These are phyloP conservation scores for Sardina pilchardus DNA, from an alignment of 2,113 vertebrate species.

Conservation along the genomic window DNA sequence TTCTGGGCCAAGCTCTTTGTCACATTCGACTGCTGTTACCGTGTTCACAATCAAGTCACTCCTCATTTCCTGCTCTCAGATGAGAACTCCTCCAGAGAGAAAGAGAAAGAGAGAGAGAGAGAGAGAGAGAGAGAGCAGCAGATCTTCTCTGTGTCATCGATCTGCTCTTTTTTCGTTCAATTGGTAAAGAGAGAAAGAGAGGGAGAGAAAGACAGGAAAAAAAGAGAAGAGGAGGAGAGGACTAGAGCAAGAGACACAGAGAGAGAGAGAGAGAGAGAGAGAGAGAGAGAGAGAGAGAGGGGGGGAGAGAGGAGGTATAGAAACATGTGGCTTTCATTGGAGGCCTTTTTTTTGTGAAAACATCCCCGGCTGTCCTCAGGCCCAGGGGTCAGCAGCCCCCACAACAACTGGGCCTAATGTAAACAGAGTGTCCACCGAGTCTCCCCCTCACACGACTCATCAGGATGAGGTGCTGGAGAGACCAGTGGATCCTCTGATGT, in stretches of 20 bases:
- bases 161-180: neutral
- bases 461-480: neutral
- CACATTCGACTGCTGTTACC: neutral
- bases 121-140: neutral
- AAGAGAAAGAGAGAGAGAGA: neutral
- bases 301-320: neutral
- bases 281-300: neutral
- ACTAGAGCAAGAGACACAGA: neutral
- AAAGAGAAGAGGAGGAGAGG: neutral
- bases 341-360: neutral
- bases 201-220: neutral
- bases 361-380: neutral
- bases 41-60: neutral
- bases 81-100: neutral
- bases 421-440: neutral
- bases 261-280: neutral
- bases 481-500: neutral
- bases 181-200: neutral
- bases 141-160: neutral
- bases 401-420: neutral
- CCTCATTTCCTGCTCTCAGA: neutral
- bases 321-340: conserved; percentile 7
- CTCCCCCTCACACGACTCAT: neutral
- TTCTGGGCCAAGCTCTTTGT: neutral
- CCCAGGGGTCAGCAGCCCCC: neutral